Evolutionary conservation across 1,140 invertebrate species (phyloP).

Genomic region (Oryctes rhinoceros): DNA sequence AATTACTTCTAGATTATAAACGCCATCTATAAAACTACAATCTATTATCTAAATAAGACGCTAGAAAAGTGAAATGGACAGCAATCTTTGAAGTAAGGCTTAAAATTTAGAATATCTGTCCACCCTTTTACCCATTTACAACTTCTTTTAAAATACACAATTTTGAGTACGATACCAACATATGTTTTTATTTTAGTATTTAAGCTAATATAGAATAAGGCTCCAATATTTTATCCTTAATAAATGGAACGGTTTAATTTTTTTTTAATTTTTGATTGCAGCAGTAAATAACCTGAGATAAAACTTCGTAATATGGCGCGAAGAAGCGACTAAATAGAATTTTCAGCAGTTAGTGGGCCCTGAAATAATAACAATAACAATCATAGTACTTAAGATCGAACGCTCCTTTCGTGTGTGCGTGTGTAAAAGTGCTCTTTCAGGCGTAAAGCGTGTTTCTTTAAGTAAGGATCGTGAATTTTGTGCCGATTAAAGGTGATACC

Average conservation of each 20-base stretch:
- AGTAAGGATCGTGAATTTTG: no score
- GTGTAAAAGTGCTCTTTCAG: no score
- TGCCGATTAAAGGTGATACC: no score
- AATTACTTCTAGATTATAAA: no score
- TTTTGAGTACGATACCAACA: background rate
- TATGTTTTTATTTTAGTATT: background rate
- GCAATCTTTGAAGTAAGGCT: background rate
- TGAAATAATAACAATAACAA: conserved; percentile 26
- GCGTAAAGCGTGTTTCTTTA: no score
- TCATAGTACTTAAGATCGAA: background rate
- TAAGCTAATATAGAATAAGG: background rate
- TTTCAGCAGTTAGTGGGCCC: conserved; percentile 32
- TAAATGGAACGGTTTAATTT: background rate
- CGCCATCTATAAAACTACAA: background rate
- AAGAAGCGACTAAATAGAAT: background rate
- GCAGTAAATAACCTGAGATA: conserved; percentile 15
- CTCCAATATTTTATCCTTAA: no score
- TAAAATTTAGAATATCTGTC: background rate
- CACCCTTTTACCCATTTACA: background rate
- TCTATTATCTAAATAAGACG: background rate
- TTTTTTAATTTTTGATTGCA: background rate
- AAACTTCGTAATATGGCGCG: no score
- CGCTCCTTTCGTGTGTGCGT: no score
- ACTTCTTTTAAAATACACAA: background rate
- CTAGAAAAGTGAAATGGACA: background rate